phyloP scores from a whole-genome alignment of 2,797 vertebrate genomes.

The Neostethus bicornis region DNA sequence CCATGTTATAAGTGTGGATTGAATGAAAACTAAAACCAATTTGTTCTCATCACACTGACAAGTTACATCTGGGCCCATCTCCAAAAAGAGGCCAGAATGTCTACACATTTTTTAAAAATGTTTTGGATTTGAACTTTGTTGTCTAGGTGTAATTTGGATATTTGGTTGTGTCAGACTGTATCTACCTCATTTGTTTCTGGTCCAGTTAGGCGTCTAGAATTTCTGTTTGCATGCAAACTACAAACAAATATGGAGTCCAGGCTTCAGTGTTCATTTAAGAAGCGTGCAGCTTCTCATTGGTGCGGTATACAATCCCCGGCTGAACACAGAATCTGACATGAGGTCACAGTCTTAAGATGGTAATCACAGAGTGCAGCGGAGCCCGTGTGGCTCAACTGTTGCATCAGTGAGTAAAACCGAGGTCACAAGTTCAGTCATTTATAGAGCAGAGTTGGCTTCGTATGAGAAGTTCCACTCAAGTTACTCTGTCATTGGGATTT shows the following conservation, averaged over 20 bases:
- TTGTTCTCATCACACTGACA: too few relatives aligned
- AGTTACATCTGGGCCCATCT: too few relatives aligned
- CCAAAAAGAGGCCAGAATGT: too few relatives aligned
- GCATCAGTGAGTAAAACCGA: slow-evolving; percentile 19
- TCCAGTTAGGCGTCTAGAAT: not conserved
- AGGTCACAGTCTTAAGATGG: slow-evolving; percentile 27
- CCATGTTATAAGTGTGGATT: too few relatives aligned
- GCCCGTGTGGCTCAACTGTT: slow-evolving; percentile 15
- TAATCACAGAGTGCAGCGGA: slow-evolving; percentile 27
- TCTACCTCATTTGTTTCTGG: not conserved
- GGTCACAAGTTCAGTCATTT: slow-evolving; percentile 25
- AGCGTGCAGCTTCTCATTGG: slow-evolving; percentile 1
- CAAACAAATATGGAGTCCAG: slow-evolving; percentile 6
- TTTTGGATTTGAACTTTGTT: too few relatives aligned
- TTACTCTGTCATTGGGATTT: slow-evolving; percentile 8
- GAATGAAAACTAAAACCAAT: too few relatives aligned
- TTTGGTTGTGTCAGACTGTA: not conserved
- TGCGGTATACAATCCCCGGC: not conserved
- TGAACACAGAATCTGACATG: slow-evolving; percentile 16
- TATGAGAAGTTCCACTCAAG: not conserved
- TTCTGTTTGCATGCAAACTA: not conserved
- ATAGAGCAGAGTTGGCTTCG: not conserved
- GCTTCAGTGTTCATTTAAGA: slow-evolving; percentile 3
- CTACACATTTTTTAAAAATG: too few relatives aligned
- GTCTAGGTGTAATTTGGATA: not conserved